These are phyloP conservation scores for Cossypha heuglini DNA, from an alignment of 2,797 vertebrate species.

Conservation along the genomic window DNA sequence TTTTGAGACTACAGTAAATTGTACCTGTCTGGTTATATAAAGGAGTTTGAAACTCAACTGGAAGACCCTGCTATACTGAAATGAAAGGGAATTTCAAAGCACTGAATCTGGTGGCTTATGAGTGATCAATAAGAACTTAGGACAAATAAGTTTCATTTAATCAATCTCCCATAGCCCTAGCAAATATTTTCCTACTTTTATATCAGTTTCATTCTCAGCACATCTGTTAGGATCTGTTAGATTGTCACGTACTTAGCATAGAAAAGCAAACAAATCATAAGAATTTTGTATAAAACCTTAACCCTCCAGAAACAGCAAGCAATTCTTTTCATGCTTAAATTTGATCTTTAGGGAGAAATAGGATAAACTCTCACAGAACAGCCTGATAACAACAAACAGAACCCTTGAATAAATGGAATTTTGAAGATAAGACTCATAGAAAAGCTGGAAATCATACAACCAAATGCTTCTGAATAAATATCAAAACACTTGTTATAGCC, in stretches of 20 bases:
- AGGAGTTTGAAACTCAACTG: background rate
- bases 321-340: constrained; percentile 36
- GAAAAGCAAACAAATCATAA: constrained; percentile 19
- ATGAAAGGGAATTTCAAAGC: background rate
- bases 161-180: background rate
- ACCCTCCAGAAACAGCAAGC: background rate
- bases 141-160: background rate
- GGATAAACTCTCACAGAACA: constrained; percentile 25
- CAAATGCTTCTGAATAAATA: constrained; percentile 18
- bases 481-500: background rate
- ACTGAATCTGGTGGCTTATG: background rate
- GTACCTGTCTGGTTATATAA: background rate
- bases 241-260: background rate
- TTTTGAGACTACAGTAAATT: background rate
- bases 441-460: constrained; percentile 1
- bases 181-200: background rate
- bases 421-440: constrained; percentile 33
- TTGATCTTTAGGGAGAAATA: constrained; percentile 35
- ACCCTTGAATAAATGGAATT: constrained; percentile 45
- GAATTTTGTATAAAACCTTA: background rate
- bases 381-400: constrained; percentile 44
- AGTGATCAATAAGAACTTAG: background rate
- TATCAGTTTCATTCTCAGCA: background rate
- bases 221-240: background rate
- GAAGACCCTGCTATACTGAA: background rate